These are phyloP conservation scores for Eulemur macaco DNA, from an alignment of 2,113 vertebrate species.

Conservation along the genomic window DNA sequence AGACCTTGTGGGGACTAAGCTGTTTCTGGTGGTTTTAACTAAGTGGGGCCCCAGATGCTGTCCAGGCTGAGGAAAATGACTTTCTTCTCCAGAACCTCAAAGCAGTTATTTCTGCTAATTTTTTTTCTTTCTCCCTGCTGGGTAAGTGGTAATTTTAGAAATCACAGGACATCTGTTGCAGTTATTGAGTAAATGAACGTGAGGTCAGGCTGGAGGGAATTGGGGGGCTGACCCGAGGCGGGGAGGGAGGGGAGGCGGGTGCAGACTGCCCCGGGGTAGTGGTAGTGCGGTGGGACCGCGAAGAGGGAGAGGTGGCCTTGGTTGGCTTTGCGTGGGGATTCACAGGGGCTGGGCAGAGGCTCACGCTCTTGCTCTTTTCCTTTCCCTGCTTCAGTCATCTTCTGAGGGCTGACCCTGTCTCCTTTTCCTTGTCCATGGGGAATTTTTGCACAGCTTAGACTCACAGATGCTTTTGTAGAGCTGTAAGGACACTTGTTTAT, in stretches of 20 bases:
- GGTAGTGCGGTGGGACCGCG: neutral
- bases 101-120: slow-evolving; percentile 13
- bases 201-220: slow-evolving; percentile 20
- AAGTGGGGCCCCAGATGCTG: neutral
- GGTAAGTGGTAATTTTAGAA: slow-evolving; percentile 58
- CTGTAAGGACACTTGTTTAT: neutral
- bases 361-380: neutral
- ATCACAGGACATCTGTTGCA: slow-evolving; percentile 50
- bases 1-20: neutral
- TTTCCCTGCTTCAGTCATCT: neutral
- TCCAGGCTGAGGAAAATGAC: neutral
- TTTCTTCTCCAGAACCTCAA: slow-evolving; percentile 15
- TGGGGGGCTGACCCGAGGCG: neutral
- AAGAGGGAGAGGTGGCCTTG: neutral
- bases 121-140: neutral
- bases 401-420: neutral
- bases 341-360: neutral
- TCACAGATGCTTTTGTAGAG: slow-evolving; percentile 11
- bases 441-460: neutral
- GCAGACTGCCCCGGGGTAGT: neutral
- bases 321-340: neutral
- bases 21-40: neutral
- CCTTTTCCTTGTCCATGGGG: neutral
- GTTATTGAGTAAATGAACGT: neutral
- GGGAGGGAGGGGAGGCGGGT: neutral